Percentiles rank a stretch among this genome's conserved stretches.
phyloP scores from a whole-genome alignment of 2,113 vertebrate genomes.

The mouse (Mus musculus) region DNA sequence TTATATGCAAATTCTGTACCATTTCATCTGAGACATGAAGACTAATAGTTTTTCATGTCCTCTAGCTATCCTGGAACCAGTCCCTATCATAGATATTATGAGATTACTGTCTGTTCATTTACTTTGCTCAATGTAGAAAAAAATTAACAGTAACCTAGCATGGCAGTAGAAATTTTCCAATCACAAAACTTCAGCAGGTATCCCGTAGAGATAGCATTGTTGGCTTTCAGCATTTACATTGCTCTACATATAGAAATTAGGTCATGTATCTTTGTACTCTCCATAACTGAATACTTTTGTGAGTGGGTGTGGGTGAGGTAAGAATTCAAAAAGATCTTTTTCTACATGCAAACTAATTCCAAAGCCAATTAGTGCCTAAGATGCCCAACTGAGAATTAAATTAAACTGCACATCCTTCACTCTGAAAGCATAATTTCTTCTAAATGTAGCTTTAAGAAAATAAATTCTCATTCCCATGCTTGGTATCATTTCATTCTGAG shows the following conservation, averaged over 20 bases:
- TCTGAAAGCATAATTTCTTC: conserved; percentile 39
- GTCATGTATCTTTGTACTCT: conserved; percentile 6
- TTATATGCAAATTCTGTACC: background rate
- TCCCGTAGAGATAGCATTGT: background rate
- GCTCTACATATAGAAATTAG: conserved; percentile 39
- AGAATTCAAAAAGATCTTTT: conserved; percentile 39
- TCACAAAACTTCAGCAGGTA: conserved; percentile 15
- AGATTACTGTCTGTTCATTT: background rate
- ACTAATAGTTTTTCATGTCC: background rate
- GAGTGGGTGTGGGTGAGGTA: conserved; percentile 1
- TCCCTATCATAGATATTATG: background rate
- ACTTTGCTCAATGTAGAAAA: conserved; percentile 12
- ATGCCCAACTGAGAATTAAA: conserved; percentile 55
- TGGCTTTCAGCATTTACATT: conserved; percentile 37
- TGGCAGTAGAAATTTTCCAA: conserved; percentile 1
- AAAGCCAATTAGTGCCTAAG: conserved; percentile 47
- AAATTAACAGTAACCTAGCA: background rate
- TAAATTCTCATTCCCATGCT: background rate
- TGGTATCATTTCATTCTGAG: background rate
- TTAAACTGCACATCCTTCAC: conserved; percentile 14
- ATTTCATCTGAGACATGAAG: background rate
- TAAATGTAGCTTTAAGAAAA: conserved; percentile 9
- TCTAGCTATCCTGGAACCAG: background rate
- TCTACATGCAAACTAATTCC: conserved; percentile 38
- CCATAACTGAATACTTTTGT: background rate